These are phyloP conservation scores for Odontesthes bonariensis DNA, from an alignment of 2,113 vertebrate genomes.

Conservation along the genomic window DNA sequence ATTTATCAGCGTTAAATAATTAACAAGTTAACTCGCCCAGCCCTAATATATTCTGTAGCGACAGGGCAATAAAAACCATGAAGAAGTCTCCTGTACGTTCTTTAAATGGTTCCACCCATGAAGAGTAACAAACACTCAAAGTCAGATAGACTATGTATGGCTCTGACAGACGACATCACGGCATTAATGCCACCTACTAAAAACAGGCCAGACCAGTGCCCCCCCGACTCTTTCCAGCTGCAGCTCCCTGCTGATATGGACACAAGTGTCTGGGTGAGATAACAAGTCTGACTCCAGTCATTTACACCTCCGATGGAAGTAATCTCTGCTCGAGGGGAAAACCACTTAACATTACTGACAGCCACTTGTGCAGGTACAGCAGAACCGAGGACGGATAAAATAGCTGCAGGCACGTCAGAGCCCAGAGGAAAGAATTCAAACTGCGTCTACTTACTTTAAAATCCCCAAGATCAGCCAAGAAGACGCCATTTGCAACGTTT, in stretches of 20 bases:
- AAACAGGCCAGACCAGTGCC: not conserved
- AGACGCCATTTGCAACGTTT: constrained; percentile 16
- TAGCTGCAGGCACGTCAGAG: constrained; percentile 16
- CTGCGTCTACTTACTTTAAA: not conserved
- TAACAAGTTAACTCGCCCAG: no score
- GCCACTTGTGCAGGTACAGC: constrained; percentile 2
- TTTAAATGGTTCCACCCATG: no score
- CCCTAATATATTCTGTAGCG: not conserved
- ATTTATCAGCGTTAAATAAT: no score
- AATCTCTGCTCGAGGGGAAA: constrained; percentile 17
- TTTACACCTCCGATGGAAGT: constrained; percentile 34
- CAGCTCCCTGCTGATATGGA: constrained; percentile 33
- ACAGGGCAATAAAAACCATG: not conserved
- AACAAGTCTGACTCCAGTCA: constrained; percentile 48
- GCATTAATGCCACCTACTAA: constrained; percentile 3
- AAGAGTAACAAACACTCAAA: not conserved
- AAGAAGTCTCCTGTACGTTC: not conserved
- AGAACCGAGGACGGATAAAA: constrained; percentile 25
- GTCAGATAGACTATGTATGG: not conserved
- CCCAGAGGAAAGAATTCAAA: not conserved
- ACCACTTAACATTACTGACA: constrained; percentile 60
- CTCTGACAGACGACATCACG: constrained; percentile 5
- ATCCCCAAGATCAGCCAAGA: not conserved
- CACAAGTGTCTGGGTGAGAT: constrained; percentile 25
- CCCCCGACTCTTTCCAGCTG: constrained; percentile 22